phyloP scores from a whole-genome alignment of 1,140 invertebrate genomes.

The Aphis craccivora region DNA sequence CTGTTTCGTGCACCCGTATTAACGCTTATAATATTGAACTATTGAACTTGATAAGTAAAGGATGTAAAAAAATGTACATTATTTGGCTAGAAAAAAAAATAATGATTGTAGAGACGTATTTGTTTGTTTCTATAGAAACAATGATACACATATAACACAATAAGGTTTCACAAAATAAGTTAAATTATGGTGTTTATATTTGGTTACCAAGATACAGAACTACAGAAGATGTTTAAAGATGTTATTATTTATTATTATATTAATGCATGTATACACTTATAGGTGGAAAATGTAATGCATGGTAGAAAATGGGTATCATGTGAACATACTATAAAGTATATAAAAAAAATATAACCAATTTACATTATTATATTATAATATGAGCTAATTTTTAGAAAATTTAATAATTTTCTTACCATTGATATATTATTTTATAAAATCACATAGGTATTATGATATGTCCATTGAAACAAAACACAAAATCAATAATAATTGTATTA shows the following conservation, averaged over 20 bases:
- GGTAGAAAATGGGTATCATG: background rate
- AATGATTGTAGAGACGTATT: conserved; percentile 25
- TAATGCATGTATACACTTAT: background rate
- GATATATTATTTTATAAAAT: no score
- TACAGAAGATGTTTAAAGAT: background rate
- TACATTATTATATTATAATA: background rate
- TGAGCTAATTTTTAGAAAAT: background rate
- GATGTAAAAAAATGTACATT: background rate
- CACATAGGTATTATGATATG: no score
- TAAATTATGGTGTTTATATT: conserved; percentile 24
- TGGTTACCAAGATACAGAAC: conserved; percentile 28
- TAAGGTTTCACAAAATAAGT: background rate
- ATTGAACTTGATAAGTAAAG: conserved; percentile 41
- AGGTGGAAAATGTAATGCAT: background rate
- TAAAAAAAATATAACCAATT: background rate
- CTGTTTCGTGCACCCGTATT: background rate
- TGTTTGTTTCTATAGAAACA: conserved; percentile 55
- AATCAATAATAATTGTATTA: no score
- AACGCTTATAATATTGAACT: conserved; percentile 29
- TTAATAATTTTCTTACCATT: no score
- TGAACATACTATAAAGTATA: no score
- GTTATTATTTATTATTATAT: background rate
- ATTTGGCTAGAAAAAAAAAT: conserved; percentile 9
- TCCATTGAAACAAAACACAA: no score
- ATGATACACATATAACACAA: background rate